Evolutionary conservation across 1,140 invertebrate genomes (phyloP), one percentile per base, ranked within the genome.

Genomic region (Littorina saxatilis): DNA sequence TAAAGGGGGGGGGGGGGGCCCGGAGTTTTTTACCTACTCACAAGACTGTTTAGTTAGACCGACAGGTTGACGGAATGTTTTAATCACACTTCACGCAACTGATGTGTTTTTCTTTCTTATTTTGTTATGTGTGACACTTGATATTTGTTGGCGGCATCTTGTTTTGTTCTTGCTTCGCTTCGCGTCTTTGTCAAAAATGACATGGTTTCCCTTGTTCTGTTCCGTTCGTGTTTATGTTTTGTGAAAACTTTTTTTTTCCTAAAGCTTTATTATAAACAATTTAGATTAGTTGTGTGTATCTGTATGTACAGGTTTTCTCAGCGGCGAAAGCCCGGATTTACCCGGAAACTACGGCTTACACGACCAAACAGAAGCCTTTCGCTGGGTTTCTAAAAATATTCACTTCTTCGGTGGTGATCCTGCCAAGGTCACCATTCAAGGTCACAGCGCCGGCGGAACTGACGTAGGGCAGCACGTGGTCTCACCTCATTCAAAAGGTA

Each of bases 331-430:
- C 17, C 37, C 55, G 3, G 52, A 70, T 27, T 79, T 83, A 7
- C 70, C 85, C 11, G 90, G 89, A 29, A 91, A 91, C 78, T 84
- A 83, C 72, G 90, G 89, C 15, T 79, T 91, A 7, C 58, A 84
- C 55, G 90, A 91, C 74, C 88, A 89, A 80, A 47, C 81, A 11
- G n/a, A 80, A 55, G 89, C 86, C 70, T 81, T 91, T 13, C 68
- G 80, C 15, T 91, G 89, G 89, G 85, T 91, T 5, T 79, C 84
- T 17, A 76, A 86, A n/a, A 90, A 91, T 63, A 89, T 91, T 35
- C 76, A 79, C n/a, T 79, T 47, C 39, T 91, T 91, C 79, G 85
- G 85, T 23, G 90, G 89, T 4, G 85, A 91, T 83, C 83, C 85
- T 32, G 37, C 17, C 52, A 84, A 79, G 43, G 84, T 89, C 63